Evolutionary conservation across 2,797 vertebrate genomes (phyloP), one percentile per base, ranked within the genome.

Genomic region (Synaphobranchus kaupii): DNA sequence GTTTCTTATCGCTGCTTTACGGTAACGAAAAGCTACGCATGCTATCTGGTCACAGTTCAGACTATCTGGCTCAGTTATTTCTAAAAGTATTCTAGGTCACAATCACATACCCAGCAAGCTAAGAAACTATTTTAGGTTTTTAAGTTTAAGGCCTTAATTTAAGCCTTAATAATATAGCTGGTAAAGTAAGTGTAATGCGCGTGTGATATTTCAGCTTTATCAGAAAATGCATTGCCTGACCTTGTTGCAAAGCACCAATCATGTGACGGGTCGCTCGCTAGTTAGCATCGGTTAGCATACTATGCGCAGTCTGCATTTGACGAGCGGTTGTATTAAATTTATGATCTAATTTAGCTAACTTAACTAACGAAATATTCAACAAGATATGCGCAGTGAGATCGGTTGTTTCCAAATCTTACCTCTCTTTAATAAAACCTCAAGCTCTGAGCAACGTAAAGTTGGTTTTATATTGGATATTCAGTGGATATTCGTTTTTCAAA

Each of bases 361-460:
- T 56, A 56, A 34, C 31, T 8, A 12, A 31, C 68, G 15, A 76
- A 39, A 44, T 44, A 44, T 4, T 34, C 10, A 0, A 10, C 1
- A 86, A 83, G 28, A 90, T 90, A 92, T 89, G 92, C 12, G 56
- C 87, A 20, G 83, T 90, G 9, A 90, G 88, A 20, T 86, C 90
- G 0, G 9, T 89, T 50, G n/a, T 87, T 3, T 85, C 80, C 17
- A 90, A 84, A 68, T 54, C 89, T 4, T 47, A 17, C 9, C 48
- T 56, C 3, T 86, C 81, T 13, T 9, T 84, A 50, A 20, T 87
- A 4, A 91, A 86, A 76, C 34, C 34, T 28, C 60, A 87, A 13
- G 48, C 47, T 84, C 81, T 34, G 3, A n/a, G n/a, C n/a, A n/a
- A n/a, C n/a, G n/a, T n/a, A n/a, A n/a, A n/a, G n/a, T n/a, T n/a